phyloP scores from a whole-genome alignment of 64 coral and sea anemone species.

The Montipora foliosa region DNA sequence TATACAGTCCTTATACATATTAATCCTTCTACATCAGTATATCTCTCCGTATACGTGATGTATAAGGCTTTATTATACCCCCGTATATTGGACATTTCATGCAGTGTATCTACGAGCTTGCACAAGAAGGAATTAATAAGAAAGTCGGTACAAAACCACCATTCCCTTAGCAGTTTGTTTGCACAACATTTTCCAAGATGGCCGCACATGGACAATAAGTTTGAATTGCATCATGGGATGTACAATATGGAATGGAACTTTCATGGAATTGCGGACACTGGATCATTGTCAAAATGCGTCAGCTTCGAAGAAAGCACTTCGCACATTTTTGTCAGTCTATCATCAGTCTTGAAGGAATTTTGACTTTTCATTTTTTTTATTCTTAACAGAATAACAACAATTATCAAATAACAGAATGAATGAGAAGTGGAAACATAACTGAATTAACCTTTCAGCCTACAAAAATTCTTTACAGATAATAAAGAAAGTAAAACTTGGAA shows the following conservation, averaged over 20 bases:
- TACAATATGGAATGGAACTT: too few species aligned
- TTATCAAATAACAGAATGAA: neutral
- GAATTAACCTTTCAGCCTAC: neutral
- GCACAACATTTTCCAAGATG: too few species aligned
- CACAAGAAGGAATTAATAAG: neutral
- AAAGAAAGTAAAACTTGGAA: neutral
- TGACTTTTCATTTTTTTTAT: neutral
- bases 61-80: too few species aligned
- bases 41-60: too few species aligned
- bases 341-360: neutral
- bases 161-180: neutral
- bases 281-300: neutral
- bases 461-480: neutral
- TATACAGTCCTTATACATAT: too few species aligned
- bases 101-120: neutral
- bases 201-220: too few species aligned
- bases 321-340: neutral
- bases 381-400: neutral
- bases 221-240: too few species aligned
- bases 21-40: too few species aligned
- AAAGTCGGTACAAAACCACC: neutral
- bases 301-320: neutral
- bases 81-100: neutral
- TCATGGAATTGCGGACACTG: neutral
- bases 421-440: neutral